A percentile compares a stretch with the other conserved stretches of the same genome.
phyloP scores from a whole-genome alignment of 2,888 invertebrate species.

The Euzophera pinguis region DNA sequence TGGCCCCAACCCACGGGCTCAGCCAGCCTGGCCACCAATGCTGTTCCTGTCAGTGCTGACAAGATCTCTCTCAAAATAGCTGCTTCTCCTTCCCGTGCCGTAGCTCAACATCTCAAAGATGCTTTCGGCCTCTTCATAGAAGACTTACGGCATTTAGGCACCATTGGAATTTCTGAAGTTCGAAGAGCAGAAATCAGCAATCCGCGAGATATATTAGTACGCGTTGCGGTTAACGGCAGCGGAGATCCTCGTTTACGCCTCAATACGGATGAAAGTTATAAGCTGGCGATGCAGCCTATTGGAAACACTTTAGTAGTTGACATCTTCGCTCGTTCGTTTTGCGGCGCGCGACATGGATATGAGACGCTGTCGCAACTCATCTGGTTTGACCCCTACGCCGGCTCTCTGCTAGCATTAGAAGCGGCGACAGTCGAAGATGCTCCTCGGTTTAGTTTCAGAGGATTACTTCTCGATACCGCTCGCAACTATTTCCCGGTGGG shows the following conservation, averaged over 20 bases:
- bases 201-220: conserved; percentile 64
- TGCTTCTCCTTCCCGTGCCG: conserved; percentile 55
- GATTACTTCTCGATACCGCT: conserved; percentile 93
- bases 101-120: conserved; percentile 58
- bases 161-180: conserved; percentile 42
- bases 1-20: conserved; percentile 91
- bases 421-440: conserved; percentile 86
- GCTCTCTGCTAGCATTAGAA: conserved; percentile 81
- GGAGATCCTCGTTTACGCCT: conserved; percentile 80
- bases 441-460: conserved; percentile 89
- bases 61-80: conserved; percentile 69
- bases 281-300: conserved; percentile 77
- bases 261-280: conserved; percentile 88
- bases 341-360: conserved; percentile 88
- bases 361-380: conserved; percentile 90
- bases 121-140: conserved; percentile 76
- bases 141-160: conserved; percentile 70
- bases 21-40: conserved; percentile 82
- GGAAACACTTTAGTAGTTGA: conserved; percentile 77
- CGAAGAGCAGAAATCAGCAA: conserved; percentile 46
- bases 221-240: conserved; percentile 76
- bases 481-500: conserved; percentile 91
- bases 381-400: conserved; percentile 86
- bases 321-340: conserved; percentile 84
- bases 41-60: conserved; percentile 79